phyloP scores from a whole-genome alignment of 2,888 invertebrate genomes.

The Allophyes oxyacanthae region DNA sequence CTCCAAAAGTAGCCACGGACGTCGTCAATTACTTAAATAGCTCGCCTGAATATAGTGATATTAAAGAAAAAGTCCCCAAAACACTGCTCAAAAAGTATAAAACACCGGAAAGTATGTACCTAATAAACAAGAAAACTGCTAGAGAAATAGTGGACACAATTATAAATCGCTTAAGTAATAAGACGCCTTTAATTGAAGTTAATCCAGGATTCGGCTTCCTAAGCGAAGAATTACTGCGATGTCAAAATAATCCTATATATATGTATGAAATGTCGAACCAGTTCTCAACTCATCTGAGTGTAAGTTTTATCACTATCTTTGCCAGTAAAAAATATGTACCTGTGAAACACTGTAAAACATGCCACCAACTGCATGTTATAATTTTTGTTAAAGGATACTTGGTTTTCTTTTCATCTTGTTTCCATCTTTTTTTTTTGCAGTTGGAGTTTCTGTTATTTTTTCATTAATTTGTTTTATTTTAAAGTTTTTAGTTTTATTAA shows the following conservation, averaged over 20 bases:
- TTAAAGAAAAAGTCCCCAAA: conserved; percentile 76
- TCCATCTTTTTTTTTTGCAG: no score
- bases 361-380: no score
- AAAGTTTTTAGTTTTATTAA: no score
- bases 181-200: conserved; percentile 90
- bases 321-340: no score
- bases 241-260: conserved; percentile 84
- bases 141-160: conserved; percentile 75
- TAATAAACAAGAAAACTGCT: conserved; percentile 80
- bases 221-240: conserved; percentile 88
- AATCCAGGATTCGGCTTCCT: conserved; percentile 92
- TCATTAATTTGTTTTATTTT: no score
- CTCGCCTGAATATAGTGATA: conserved; percentile 67
- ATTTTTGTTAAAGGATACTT: no score
- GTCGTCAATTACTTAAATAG: conserved; percentile 76
- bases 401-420: no score
- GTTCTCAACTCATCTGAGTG: conserved; percentile 83
- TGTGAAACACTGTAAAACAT: no score
- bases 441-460: no score
- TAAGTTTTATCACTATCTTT: conserved; percentile 60
- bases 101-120: conserved; percentile 78
- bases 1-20: conserved; percentile 71
- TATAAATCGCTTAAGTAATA: conserved; percentile 65
- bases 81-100: conserved; percentile 78
- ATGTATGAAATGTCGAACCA: conserved; percentile 89